A percentile compares a stretch with the other conserved stretches of the same genome.
Conservation (phyloP, 2,888 invertebrate genomes). For the Microdon myrmicae region DNA sequence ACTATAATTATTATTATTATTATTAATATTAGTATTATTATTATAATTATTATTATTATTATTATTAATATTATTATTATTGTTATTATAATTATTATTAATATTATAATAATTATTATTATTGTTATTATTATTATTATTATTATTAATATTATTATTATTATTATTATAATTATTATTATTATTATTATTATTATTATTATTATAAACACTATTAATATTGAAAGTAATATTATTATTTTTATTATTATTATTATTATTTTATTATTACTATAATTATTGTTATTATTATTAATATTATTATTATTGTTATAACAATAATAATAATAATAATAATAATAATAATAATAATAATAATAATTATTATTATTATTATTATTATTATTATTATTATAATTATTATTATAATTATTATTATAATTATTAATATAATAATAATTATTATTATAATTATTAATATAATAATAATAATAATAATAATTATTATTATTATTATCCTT, state of each 20-base stretch:
- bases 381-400: conserved; percentile 2
- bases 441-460: conserved; percentile 2
- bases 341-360: neutral
- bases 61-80: conserved; percentile 10
- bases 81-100: conserved; percentile 6
- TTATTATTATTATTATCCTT: neutral
- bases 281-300: conserved; percentile 3
- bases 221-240: conserved; percentile 1
- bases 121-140: conserved; percentile 2
- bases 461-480: neutral
- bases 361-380: conserved; percentile 4
- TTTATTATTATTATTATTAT: conserved; percentile 3
- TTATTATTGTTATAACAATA: conserved; percentile 1
- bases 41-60: conserved; percentile 6
- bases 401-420: neutral
- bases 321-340: conserved; percentile 1
- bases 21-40: conserved; percentile 8
- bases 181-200: conserved; percentile 8
- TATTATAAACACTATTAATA: conserved; percentile 1
- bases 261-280: conserved; percentile 2
- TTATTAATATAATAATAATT: neutral
- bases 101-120: conserved; percentile 3
- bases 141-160: conserved; percentile 1
- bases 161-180: neutral
- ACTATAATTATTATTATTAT: conserved; percentile 4